Percentiles rank a stretch among this genome's conserved stretches.
Conservation (phyloP, 2,888 invertebrate genomes). For the Galeruca laticollis region DNA sequence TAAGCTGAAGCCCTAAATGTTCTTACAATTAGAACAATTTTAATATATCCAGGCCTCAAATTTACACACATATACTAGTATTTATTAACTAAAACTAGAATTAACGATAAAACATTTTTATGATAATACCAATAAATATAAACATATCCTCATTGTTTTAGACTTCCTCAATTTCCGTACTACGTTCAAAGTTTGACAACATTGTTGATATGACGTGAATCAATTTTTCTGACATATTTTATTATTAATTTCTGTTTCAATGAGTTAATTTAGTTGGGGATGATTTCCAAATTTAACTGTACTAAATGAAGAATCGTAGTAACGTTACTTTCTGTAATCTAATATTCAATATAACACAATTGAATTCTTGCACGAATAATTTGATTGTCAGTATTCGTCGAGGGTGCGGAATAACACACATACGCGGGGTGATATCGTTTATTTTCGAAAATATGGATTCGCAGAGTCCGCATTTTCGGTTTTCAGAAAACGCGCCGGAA, state of each 20-base stretch:
- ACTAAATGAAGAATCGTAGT: constrained; percentile 54
- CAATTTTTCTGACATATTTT: not conserved
- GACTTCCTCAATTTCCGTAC: not conserved
- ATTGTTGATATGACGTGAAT: too few species aligned
- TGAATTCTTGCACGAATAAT: constrained; percentile 53
- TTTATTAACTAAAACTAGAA: too few species aligned
- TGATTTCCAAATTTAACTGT: constrained; percentile 1
- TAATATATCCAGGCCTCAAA: too few species aligned
- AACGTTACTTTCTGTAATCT: constrained; percentile 50
- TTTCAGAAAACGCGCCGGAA: constrained; percentile 57
- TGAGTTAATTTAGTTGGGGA: not conserved
- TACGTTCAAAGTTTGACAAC: not conserved
- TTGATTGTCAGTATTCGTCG: constrained; percentile 55
- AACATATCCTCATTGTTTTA: too few species aligned
- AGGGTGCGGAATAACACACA: constrained; percentile 37
- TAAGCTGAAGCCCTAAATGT: too few species aligned
- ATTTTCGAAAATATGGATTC: constrained; percentile 52
- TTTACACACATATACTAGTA: too few species aligned
- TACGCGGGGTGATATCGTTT: constrained; percentile 9
- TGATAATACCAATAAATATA: too few species aligned
- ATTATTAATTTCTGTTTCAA: not conserved
- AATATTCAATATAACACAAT: constrained; percentile 52
- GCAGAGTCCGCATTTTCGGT: constrained; percentile 53
- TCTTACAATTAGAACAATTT: too few species aligned
- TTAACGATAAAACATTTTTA: too few species aligned